phyloP scores from a whole-genome alignment of 1,140 invertebrate genomes.

The Drosophila nigrodunni region DNA sequence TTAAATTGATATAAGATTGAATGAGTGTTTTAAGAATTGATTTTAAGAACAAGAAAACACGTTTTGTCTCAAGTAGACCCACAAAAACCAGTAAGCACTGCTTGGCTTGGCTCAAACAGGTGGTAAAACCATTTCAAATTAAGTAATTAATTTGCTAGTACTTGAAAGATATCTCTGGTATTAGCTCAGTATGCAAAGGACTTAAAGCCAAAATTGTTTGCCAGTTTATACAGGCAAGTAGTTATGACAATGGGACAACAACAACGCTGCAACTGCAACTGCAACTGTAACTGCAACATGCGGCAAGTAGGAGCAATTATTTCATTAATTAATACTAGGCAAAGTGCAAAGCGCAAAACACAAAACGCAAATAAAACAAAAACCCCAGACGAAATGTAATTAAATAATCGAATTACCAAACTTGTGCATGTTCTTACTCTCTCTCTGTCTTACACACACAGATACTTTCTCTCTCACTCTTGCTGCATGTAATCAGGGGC shows the following conservation, averaged over 20 bases:
- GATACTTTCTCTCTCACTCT: background rate
- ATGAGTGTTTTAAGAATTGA: no score
- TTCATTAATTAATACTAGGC: conserved; percentile 75
- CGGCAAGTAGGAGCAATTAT: conserved; percentile 54
- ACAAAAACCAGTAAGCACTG: no score
- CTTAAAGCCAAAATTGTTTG: conserved; percentile 7
- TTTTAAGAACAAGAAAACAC: no score
- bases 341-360: background rate
- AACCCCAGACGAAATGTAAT: conserved; percentile 74
- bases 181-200: background rate
- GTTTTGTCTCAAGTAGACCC: no score
- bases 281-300: background rate
- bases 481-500: conserved; percentile 11
- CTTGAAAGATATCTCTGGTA: background rate
- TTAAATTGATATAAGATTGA: no score
- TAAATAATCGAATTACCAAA: conserved; percentile 78
- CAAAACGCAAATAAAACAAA: conserved; percentile 68
- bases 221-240: background rate
- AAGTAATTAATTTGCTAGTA: conserved; percentile 8
- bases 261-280: background rate
- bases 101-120: background rate
- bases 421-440: background rate
- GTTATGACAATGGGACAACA: conserved; percentile 11
- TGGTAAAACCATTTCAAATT: background rate
- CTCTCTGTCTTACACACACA: background rate